Percentiles rank a stretch among this genome's conserved stretches.
Evolutionary conservation across 2,797 vertebrate species (phyloP).

Genomic region (Prunella strophiata): DNA sequence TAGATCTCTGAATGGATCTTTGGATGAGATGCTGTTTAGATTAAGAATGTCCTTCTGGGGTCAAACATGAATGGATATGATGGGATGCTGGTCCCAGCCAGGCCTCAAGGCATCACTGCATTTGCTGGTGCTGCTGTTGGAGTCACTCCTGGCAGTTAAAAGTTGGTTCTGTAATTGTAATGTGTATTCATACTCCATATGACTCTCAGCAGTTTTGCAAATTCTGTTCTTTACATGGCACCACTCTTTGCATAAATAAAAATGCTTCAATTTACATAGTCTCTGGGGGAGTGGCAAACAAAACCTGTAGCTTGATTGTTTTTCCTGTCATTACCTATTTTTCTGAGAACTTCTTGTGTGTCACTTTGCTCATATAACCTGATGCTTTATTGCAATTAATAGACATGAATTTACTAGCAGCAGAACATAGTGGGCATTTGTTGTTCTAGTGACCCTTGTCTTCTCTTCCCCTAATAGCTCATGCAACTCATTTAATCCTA

Average conservation of each 20-base stretch:
- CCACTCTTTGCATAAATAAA: slow-evolving; percentile 24
- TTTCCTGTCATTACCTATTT: slow-evolving; percentile 36
- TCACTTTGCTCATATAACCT: neutral
- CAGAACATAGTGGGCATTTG: slow-evolving; percentile 16
- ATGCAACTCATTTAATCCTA: neutral
- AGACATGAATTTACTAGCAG: neutral
- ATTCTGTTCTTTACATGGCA: slow-evolving; percentile 7
- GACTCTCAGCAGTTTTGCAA: slow-evolving; percentile 37
- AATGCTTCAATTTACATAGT: slow-evolving; percentile 18
- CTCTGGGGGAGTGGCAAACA: neutral
- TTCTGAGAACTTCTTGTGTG: slow-evolving; percentile 3
- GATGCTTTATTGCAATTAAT: slow-evolving; percentile 33
- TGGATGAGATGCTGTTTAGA: neutral
- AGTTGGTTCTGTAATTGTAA: slow-evolving; percentile 6
- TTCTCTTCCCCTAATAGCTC: neutral
- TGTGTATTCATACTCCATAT: neutral
- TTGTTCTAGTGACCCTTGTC: neutral
- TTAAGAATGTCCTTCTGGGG: neutral
- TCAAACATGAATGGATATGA: neutral
- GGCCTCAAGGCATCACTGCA: neutral
- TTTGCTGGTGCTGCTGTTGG: neutral
- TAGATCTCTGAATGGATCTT: neutral
- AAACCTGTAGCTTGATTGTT: slow-evolving; percentile 45
- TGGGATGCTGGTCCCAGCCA: neutral
- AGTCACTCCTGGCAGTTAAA: neutral